Evolutionary conservation across 1,140 invertebrate genomes (phyloP), one percentile per base, ranked within the genome.

Genomic region (Glossosoma conforme): DNA sequence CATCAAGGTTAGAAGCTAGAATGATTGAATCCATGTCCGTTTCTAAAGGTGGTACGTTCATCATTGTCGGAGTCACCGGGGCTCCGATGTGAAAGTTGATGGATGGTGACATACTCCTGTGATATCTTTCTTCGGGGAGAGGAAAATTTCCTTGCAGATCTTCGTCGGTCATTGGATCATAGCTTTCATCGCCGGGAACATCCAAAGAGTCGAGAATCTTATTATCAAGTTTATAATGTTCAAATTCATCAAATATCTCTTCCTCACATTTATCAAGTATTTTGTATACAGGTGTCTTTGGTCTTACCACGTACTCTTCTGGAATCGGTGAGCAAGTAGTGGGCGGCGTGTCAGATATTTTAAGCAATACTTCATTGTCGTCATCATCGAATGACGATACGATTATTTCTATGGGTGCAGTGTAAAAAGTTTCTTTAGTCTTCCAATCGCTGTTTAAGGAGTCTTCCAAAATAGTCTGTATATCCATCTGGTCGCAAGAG

Each of bases 51-150:
- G 61, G 38, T 13, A 58, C 52, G 54, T 63, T 61, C 43, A 68
- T 50, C 6, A 65, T 54, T 6, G 69, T 69, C 15, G 72, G 60
- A 8, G 71, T 73, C 25, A 75, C 72, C 28, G 72, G 72, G 41
- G 70, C 72, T 18, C 72, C 72, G 24, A 75, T 74, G 38, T 67
- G 72, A 56, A 75, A 75, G 50, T 74, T 8, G 57, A 67, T 36
- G 48, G 24, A 30, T 44, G 49, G 47, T 59, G 60, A 40, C 61
- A 52, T 19, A 54, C 44, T 53, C 59, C 49, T 46, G n/a, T n/a
- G n/a, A n/a, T n/a, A n/a, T n/a, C n/a, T n/a, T n/a, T n/a, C n/a
- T n/a, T n/a, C n/a, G n/a, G n/a, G n/a, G n/a, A n/a, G n/a, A n/a
- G n/a, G 11, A 9, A 2, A n/a, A 45, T 30, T 11, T 28, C 15